Evolutionary conservation across 2,888 invertebrate genomes (phyloP).

Genomic region (Dynastes tityus): DNA sequence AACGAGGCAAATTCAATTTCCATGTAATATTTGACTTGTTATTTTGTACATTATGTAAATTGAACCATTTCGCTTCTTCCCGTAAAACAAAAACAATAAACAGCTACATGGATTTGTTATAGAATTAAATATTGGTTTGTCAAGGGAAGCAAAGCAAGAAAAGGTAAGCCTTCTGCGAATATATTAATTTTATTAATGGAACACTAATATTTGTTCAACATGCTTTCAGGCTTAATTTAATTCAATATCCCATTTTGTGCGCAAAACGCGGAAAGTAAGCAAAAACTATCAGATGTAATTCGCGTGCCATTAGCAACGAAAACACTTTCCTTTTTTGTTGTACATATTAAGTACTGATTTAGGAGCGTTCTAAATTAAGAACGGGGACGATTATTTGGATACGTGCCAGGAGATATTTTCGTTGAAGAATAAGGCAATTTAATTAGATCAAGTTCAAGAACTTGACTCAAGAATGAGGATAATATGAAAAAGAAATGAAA

Average conservation of each 20-base stretch:
- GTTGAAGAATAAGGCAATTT: no score
- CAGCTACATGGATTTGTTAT: no score
- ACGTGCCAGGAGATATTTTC: background rate
- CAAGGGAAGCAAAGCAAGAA: no score
- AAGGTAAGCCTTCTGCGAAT: background rate
- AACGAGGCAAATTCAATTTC: no score
- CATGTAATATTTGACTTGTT: no score
- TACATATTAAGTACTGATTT: background rate
- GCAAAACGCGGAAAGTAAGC: background rate
- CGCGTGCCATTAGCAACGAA: background rate
- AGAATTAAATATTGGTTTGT: no score
- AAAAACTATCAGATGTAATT: background rate
- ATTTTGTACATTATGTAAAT: no score
- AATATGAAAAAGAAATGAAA: no score
- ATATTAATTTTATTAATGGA: conserved; percentile 39
- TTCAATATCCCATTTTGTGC: conserved; percentile 11
- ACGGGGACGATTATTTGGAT: conserved; percentile 4
- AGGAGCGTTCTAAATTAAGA: background rate
- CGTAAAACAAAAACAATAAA: no score
- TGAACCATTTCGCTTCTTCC: no score
- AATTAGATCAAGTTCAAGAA: no score
- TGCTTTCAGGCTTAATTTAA: conserved; percentile 13
- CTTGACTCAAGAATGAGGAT: no score
- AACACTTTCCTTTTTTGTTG: background rate
- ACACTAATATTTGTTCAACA: conserved; percentile 24